Percentiles rank a stretch among this genome's conserved stretches.
These are phyloP conservation scores for Hypomesus transpacificus DNA, from an alignment of 2,113 vertebrate genomes.

Conservation along the genomic window DNA sequence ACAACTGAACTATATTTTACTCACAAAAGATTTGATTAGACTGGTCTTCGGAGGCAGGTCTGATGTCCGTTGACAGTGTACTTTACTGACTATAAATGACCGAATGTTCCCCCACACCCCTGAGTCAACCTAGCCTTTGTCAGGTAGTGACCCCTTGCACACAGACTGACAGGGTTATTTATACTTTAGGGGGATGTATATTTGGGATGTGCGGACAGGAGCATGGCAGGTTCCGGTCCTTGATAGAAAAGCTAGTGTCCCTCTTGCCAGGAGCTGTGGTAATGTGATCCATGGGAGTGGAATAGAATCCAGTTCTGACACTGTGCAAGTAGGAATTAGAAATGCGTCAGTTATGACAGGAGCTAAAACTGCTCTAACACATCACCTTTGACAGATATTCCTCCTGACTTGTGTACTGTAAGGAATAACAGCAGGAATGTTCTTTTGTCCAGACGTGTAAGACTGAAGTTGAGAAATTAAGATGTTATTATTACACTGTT, in stretches of 20 bases:
- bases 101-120: conserved; percentile 2
- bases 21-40: conserved; percentile 24
- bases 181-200: conserved; percentile 62
- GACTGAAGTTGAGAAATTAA: background rate
- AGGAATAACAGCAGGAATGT: background rate
- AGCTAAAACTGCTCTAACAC: conserved; percentile 31
- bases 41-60: conserved; percentile 22
- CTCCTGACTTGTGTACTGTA: background rate
- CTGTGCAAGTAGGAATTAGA: conserved; percentile 35
- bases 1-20: conserved; percentile 17
- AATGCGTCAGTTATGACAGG: conserved; percentile 26
- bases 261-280: conserved; percentile 25
- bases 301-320: conserved; percentile 47
- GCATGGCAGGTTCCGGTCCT: conserved; percentile 41
- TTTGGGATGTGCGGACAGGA: conserved; percentile 64
- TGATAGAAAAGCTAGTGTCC: conserved; percentile 28
- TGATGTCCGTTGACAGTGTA: background rate
- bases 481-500: too few species aligned
- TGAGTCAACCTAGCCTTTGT: conserved; percentile 15
- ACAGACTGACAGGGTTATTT: conserved; percentile 56
- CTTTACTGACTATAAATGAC: too few species aligned
- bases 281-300: conserved; percentile 51
- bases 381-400: conserved; percentile 33
- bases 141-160: conserved; percentile 42
- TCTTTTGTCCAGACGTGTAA: background rate